Percentiles rank a stretch among this genome's conserved stretches.
These are phyloP conservation scores for Rattus rattus DNA, from an alignment of 2,113 vertebrate genomes.

Conservation along the genomic window DNA sequence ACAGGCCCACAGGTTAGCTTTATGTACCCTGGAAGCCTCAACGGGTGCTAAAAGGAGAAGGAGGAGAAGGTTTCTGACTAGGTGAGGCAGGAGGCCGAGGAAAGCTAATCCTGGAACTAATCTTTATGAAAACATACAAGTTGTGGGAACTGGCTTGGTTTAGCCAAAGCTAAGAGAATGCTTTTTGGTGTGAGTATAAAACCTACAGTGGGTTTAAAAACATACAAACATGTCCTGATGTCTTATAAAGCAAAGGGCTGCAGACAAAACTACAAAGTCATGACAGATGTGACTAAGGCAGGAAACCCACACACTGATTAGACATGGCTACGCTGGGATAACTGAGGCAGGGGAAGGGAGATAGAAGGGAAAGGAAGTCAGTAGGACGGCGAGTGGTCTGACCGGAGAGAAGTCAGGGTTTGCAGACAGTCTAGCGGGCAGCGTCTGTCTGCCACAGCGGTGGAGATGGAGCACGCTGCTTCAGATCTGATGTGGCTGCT, in stretches of 20 bases:
- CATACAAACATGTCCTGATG: slow-evolving; percentile 25
- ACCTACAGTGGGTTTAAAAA: slow-evolving; percentile 11
- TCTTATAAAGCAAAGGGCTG: slow-evolving; percentile 36
- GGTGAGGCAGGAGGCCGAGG: not conserved
- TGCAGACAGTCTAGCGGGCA: slow-evolving; percentile 29
- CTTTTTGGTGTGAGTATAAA: slow-evolving; percentile 62
- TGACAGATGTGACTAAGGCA: slow-evolving; percentile 16
- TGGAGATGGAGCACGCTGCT: not conserved
- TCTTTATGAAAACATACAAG: slow-evolving; percentile 52
- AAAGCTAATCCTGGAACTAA: slow-evolving; percentile 11
- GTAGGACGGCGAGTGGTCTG: not conserved
- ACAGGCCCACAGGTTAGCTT: not conserved
- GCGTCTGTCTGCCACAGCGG: not conserved
- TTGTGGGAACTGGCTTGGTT: slow-evolving; percentile 41
- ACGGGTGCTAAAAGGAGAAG: not conserved
- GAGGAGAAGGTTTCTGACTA: not conserved
- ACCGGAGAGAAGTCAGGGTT: not conserved
- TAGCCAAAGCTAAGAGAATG: slow-evolving; percentile 48
- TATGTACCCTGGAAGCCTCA: not conserved
- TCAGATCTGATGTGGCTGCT: not conserved
- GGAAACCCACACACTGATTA: slow-evolving; percentile 37
- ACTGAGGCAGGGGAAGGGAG: not conserved
- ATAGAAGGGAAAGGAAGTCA: slow-evolving; percentile 24
- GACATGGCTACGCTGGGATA: not conserved
- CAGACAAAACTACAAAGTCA: slow-evolving; percentile 48